Percentiles rank a stretch among this genome's conserved stretches.
Conservation (phyloP, 2,113 vertebrate genomes). For the Vanacampus margaritifer region DNA sequence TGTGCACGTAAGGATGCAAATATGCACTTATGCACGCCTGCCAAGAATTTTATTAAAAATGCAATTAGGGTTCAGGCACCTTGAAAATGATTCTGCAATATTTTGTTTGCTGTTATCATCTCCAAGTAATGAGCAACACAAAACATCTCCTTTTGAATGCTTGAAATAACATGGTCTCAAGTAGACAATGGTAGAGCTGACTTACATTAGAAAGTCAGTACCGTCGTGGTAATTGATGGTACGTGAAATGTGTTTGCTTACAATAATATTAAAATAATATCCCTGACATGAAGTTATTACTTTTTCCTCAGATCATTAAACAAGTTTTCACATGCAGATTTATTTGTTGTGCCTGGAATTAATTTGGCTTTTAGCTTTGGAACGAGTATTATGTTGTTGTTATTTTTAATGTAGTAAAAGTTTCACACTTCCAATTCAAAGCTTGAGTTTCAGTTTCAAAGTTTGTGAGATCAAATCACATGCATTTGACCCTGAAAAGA, state of each 20-base stretch:
- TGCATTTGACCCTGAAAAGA: slow-evolving; percentile 15
- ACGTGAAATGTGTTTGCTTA: slow-evolving; percentile 24
- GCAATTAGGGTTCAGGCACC: slow-evolving; percentile 64
- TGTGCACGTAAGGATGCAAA: slow-evolving; percentile 10
- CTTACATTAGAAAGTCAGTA: slow-evolving; percentile 2
- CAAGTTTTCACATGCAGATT: background rate
- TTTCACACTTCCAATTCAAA: background rate
- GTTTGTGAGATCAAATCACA: slow-evolving; percentile 20
- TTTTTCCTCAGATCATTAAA: background rate
- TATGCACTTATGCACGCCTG: slow-evolving; percentile 9
- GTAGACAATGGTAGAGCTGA: slow-evolving; percentile 6
- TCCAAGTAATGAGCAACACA: slow-evolving; percentile 49
- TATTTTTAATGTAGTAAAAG: background rate
- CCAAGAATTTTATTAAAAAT: slow-evolving; percentile 63
- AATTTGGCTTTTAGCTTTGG: background rate
- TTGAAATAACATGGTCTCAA: slow-evolving; percentile 30
- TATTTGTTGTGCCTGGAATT: background rate
- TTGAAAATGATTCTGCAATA: slow-evolving; percentile 51
- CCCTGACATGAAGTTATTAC: background rate
- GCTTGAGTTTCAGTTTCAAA: slow-evolving; percentile 4
- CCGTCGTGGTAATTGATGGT: background rate
- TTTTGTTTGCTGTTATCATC: slow-evolving; percentile 56
- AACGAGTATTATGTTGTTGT: background rate
- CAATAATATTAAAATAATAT: slow-evolving; percentile 8
- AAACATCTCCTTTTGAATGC: slow-evolving; percentile 47